phyloP scores from a whole-genome alignment of 2,797 vertebrate species.

The Danio tinwini region DNA sequence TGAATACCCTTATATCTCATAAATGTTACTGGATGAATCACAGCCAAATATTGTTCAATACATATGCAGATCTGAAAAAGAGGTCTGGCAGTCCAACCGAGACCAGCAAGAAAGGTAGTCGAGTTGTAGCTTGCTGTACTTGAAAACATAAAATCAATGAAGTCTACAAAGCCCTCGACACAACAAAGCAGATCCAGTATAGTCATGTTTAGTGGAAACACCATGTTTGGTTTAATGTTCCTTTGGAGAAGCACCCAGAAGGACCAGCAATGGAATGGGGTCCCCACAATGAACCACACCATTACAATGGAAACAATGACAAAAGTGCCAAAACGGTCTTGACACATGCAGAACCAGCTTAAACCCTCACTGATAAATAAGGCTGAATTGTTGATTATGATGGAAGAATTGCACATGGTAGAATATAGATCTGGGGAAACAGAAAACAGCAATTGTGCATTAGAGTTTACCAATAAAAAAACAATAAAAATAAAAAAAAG shows the following conservation, averaged over 20 bases:
- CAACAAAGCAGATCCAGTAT: conserved; percentile 34
- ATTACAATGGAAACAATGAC: too few relatives aligned
- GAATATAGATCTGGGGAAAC: background rate
- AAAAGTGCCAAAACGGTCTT: too few relatives aligned
- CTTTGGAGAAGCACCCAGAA: background rate
- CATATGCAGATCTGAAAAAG: conserved; percentile 18
- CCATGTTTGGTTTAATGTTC: conserved; percentile 1
- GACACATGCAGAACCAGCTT: too few relatives aligned
- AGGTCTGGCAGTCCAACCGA: conserved; percentile 16
- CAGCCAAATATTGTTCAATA: conserved; percentile 38
- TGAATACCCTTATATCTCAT: conserved; percentile 11
- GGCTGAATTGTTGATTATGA: background rate
- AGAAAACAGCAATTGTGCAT: background rate
- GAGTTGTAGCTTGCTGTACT: background rate
- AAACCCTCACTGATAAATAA: background rate
- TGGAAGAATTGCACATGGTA: background rate
- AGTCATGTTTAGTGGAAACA: conserved; percentile 35
- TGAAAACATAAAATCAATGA: background rate
- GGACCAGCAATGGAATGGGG: background rate
- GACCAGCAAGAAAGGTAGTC: background rate
- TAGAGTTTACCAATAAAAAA: too few relatives aligned
- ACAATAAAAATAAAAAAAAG: too few relatives aligned
- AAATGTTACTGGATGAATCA: conserved; percentile 31
- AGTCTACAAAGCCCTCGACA: background rate
- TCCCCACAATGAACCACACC: background rate